Percentiles rank a stretch among this genome's conserved stretches.
phyloP scores from a whole-genome alignment of 1,140 invertebrate species.

The Dendrolimus punctatus region DNA sequence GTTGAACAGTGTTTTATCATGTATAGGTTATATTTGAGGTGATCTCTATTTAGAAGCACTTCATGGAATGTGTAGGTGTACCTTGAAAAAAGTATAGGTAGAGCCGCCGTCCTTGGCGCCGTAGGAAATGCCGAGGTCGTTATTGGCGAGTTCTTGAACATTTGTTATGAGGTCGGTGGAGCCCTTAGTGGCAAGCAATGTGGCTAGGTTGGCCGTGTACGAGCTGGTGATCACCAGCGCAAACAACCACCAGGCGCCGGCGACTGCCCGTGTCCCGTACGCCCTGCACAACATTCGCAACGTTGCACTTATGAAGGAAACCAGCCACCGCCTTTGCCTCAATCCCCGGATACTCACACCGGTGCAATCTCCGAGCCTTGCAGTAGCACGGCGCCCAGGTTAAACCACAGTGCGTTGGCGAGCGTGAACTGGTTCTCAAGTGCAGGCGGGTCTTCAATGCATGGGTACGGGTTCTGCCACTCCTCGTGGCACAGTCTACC shows the following conservation, averaged over 20 bases:
- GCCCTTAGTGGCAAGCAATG: conserved; percentile 94
- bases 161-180: conserved; percentile 85
- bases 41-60: too few species aligned
- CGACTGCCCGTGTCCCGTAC: conserved; percentile 84
- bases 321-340: background rate
- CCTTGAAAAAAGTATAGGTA: conserved; percentile 88
- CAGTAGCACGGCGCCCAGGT: conserved; percentile 87
- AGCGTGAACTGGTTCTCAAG: conserved; percentile 89
- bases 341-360: conserved; percentile 67
- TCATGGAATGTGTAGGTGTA: conserved; percentile 41
- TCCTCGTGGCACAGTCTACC: conserved; percentile 85
- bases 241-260: conserved; percentile 95
- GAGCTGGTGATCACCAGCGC: conserved; percentile 96
- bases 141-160: conserved; percentile 88
- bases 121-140: conserved; percentile 82
- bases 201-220: conserved; percentile 97
- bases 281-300: conserved; percentile 69
- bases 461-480: conserved; percentile 89
- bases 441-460: conserved; percentile 81
- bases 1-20: too few species aligned
- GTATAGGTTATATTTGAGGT: too few species aligned
- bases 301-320: too few species aligned
- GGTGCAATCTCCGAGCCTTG: conserved; percentile 90
- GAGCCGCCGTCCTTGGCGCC: conserved; percentile 88
- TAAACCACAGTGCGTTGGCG: conserved; percentile 89